Conservation (phyloP, 2,113 vertebrate species). For the Corydoras sp. region DNA sequence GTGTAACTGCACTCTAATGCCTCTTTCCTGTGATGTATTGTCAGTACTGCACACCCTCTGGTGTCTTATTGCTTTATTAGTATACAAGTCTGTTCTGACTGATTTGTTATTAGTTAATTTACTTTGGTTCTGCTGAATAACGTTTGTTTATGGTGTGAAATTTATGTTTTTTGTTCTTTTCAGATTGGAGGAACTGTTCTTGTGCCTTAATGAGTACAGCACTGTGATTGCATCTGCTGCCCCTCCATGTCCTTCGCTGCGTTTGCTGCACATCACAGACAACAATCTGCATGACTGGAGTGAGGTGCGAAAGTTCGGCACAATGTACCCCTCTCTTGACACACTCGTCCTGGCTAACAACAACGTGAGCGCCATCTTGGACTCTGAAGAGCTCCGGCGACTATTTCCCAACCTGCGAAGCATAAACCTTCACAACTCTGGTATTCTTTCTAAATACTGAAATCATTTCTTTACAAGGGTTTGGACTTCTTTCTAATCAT, state of each 20-base stretch:
- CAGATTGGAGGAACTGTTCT: conserved; percentile 96
- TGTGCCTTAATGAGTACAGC: conserved; percentile 98
- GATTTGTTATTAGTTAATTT: too few relatives aligned
- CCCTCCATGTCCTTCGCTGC: conserved; percentile 80
- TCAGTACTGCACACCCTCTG: too few relatives aligned
- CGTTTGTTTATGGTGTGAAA: too few relatives aligned
- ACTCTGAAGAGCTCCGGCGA: conserved; percentile 75
- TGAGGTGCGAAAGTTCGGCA: conserved; percentile 87
- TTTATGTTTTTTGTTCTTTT: not conserved
- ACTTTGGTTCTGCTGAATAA: too few relatives aligned
- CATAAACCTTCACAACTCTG: conserved; percentile 95
- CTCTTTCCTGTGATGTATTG: too few relatives aligned
- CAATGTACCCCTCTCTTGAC: conserved; percentile 89
- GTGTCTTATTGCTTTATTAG: too few relatives aligned
- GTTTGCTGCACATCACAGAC: conserved; percentile 95
- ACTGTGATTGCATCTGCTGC: conserved; percentile 80
- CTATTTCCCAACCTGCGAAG: conserved; percentile 88
- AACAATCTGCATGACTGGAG: conserved; percentile 94
- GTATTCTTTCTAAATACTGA: conserved; percentile 56
- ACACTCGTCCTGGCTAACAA: conserved; percentile 95
- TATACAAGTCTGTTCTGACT: too few relatives aligned
- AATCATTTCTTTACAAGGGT: too few relatives aligned
- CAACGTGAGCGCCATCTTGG: conserved; percentile 79
- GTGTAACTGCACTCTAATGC: too few relatives aligned
- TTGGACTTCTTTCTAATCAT: too few relatives aligned